Conservation (phyloP, 2,797 vertebrate species). For the Clangula hyemalis region DNA sequence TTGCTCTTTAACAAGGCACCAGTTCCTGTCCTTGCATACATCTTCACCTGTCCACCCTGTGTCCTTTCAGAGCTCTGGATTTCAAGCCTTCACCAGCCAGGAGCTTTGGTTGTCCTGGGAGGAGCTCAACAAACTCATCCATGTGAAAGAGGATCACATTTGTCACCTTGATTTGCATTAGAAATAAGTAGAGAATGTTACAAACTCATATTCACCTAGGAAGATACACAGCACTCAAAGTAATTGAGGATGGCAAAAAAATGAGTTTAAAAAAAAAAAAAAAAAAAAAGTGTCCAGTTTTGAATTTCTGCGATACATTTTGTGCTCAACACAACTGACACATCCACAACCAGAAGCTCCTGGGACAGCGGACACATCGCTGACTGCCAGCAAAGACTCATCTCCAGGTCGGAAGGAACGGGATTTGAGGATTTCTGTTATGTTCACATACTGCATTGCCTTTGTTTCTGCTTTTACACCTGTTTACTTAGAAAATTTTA, state of each 20-base stretch:
- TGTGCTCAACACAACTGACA: neutral
- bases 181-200: neutral
- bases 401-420: neutral
- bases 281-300: neutral
- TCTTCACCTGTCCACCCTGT: neutral
- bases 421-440: neutral
- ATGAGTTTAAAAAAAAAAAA: neutral
- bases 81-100: neutral
- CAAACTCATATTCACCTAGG: neutral
- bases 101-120: neutral
- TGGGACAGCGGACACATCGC: neutral
- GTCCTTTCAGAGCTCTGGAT: neutral
- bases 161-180: neutral
- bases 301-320: neutral
- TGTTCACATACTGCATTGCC: neutral
- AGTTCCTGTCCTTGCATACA: neutral
- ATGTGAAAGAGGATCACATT: fast-evolving
- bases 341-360: neutral
- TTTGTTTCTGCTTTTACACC: neutral
- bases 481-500: neutral
- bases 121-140: neutral
- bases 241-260: neutral
- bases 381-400: fast-evolving
- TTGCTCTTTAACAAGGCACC: neutral
- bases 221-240: neutral